These are phyloP conservation scores for Mesaphorura yosii DNA, from an alignment of 1,140 invertebrate species.

Conservation along the genomic window DNA sequence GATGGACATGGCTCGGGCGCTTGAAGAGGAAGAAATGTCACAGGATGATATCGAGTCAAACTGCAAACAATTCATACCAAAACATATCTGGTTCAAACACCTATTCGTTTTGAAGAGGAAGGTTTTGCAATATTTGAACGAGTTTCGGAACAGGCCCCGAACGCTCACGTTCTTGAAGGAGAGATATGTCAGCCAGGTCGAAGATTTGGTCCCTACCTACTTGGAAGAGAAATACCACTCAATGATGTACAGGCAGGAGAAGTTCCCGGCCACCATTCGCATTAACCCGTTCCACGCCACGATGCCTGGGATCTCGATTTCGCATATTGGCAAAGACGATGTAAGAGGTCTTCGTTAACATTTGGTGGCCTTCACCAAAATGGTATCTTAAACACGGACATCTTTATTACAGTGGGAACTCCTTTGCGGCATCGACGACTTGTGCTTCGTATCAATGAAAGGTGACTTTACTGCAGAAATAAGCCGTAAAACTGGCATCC, in stretches of 20 bases:
- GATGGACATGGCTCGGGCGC: constrained; percentile 64
- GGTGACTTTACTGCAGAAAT: constrained; percentile 61
- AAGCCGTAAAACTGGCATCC: constrained; percentile 61
- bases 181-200: constrained; percentile 63
- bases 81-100: constrained; percentile 58
- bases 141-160: constrained; percentile 48
- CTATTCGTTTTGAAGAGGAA: constrained; percentile 52
- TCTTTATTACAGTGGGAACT: constrained; percentile 50
- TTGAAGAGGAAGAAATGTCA: constrained; percentile 54
- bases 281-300: constrained; percentile 57
- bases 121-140: constrained; percentile 7
- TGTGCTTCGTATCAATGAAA: constrained; percentile 62
- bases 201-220: constrained; percentile 65
- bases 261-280: constrained; percentile 48
- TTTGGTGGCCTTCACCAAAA: no score
- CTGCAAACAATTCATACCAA: constrained; percentile 69
- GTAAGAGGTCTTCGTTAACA: constrained; percentile 38
- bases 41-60: constrained; percentile 55
- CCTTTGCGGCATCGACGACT: constrained; percentile 66
- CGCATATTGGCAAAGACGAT: constrained; percentile 47
- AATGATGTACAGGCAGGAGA: constrained; percentile 47
- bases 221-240: constrained; percentile 62
- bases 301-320: constrained; percentile 52
- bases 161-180: constrained; percentile 58
- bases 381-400: neutral